phyloP scores from a whole-genome alignment of 2,888 invertebrate species.

The Acanthopleura granulata region DNA sequence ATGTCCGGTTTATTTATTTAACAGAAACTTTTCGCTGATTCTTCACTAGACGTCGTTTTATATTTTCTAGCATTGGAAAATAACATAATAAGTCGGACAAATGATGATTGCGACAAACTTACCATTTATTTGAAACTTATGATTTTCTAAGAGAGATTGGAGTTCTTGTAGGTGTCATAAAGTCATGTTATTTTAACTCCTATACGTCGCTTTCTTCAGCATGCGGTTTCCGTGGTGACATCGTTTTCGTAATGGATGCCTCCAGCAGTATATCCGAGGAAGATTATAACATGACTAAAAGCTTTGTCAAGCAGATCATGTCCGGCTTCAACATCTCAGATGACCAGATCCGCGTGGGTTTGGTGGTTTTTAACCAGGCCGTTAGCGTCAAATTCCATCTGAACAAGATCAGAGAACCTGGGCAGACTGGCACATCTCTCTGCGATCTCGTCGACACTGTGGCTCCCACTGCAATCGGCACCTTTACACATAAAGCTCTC shows the following conservation, averaged over 20 bases:
- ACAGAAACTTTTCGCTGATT: no score
- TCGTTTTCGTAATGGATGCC: neutral
- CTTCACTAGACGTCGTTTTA: no score
- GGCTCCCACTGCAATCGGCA: neutral
- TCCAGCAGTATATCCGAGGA: neutral
- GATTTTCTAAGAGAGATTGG: no score
- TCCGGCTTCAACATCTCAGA: neutral
- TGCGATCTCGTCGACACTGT: neutral
- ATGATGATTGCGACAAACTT: no score
- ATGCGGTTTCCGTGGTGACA: neutral
- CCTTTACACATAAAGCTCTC: conserved; percentile 2
- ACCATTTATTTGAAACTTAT: no score
- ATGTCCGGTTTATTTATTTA: no score
- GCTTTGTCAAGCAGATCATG: neutral
- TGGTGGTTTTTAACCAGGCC: neutral
- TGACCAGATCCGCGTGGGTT: neutral
- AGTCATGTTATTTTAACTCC: no score
- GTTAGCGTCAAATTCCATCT: neutral
- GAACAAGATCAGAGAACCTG: neutral
- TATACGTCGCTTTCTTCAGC: neutral
- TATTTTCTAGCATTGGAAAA: neutral
- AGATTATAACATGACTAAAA: neutral
- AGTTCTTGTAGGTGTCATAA: no score
- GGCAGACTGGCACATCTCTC: neutral
- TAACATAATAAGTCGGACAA: neutral